phyloP scores from a whole-genome alignment of 2,113 vertebrate species.

The Stomatorhinus ivindoensis region DNA sequence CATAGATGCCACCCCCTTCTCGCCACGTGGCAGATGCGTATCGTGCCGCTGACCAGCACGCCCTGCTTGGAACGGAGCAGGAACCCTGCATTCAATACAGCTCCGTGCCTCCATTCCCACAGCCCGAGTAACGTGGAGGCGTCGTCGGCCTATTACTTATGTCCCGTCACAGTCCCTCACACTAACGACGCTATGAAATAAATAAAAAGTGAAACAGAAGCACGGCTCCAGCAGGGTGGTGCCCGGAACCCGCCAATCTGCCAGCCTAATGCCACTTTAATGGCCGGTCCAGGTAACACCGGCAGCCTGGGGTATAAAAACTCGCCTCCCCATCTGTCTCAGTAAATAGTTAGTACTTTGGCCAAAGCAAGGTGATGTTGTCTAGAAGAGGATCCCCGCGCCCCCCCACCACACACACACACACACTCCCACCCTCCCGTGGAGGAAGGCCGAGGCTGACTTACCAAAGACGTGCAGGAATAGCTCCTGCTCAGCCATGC shows the following conservation, averaged over 20 bases:
- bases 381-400: not conserved
- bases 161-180: not conserved
- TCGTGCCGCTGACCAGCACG: too few species aligned
- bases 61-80: not conserved
- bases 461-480: slow-evolving; percentile 96
- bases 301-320: not conserved
- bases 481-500: slow-evolving; percentile 76
- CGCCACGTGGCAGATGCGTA: not conserved
- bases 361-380: not conserved
- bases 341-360: not conserved
- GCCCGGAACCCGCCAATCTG: not conserved
- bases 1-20: not conserved
- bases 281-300: not conserved
- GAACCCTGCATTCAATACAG: not conserved
- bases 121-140: not conserved
- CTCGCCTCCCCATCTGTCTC: slow-evolving; percentile 1
- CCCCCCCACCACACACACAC: not conserved
- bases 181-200: not conserved
- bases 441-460: slow-evolving; percentile 30
- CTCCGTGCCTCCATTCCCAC: not conserved
- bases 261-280: not conserved
- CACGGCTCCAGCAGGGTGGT: not conserved
- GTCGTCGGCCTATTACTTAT: not conserved
- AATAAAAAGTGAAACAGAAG: not conserved
- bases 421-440: not conserved